Conservation (phyloP, 2,888 invertebrate genomes). For the Epistrophella euchroma region DNA sequence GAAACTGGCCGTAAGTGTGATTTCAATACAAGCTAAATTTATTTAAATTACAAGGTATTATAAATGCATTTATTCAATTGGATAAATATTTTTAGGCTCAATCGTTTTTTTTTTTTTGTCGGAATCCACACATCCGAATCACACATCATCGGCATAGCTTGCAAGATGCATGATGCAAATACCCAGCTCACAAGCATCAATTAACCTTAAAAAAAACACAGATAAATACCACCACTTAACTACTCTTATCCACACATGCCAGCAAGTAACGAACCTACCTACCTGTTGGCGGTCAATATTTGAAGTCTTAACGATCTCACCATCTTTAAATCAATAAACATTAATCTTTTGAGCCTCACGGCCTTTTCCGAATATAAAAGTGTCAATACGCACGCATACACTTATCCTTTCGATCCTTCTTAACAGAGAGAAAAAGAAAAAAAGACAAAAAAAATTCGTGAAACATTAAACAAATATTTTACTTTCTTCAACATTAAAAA, state of each 20-base stretch:
- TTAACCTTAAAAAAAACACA: conserved; percentile 40
- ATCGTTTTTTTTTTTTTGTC: background rate
- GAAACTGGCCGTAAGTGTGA: no score
- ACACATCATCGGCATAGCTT: conserved; percentile 24
- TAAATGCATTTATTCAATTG: background rate
- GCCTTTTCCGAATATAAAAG: conserved; percentile 37
- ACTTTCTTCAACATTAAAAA: conserved; percentile 30
- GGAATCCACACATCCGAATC: background rate
- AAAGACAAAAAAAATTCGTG: conserved; percentile 3
- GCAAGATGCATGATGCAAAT: conserved; percentile 32
- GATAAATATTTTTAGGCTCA: background rate
- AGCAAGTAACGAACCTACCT: background rate
- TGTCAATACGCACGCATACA: conserved; percentile 54
- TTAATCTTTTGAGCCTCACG: conserved; percentile 24
- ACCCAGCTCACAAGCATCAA: conserved; percentile 38
- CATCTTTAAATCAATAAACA: conserved; percentile 61
- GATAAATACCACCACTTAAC: conserved; percentile 41
- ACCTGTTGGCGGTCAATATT: conserved; percentile 53
- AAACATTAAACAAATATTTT: conserved; percentile 62
- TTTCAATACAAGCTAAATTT: no score
- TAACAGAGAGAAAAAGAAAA: background rate
- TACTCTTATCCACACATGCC: conserved; percentile 32
- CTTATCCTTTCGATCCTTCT: conserved; percentile 34
- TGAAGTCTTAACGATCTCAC: conserved; percentile 44
- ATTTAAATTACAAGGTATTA: no score